Evolutionary conservation across 30 jellyfish, hydroid and myxozoan species (phyloP).

Genomic region (Hydra vulgaris): DNA sequence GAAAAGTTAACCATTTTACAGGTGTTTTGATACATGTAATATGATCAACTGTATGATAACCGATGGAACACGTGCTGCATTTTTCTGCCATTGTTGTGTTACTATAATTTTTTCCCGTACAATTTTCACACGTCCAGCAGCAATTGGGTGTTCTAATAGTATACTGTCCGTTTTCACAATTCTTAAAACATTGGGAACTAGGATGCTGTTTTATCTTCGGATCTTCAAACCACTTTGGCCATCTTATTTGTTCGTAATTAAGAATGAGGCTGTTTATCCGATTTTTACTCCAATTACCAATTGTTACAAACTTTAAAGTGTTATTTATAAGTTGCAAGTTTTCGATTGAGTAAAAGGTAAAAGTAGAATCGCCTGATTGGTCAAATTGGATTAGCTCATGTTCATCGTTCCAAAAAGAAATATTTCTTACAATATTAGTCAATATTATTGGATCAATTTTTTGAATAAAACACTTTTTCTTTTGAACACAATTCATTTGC

Average conservation of each 20-base stretch:
- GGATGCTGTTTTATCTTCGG: background rate
- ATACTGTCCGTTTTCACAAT: background rate
- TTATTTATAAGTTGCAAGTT: background rate
- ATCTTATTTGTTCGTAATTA: background rate
- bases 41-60: slow-evolving; percentile 43
- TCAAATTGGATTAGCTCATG: background rate
- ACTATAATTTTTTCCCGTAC: background rate
- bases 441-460: background rate
- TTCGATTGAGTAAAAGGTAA: background rate
- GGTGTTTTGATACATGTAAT: slow-evolving; percentile 65
- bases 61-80: slow-evolving; percentile 36
- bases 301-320: background rate
- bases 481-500: background rate
- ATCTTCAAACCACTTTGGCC: background rate
- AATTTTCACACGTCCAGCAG: background rate
- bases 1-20: slow-evolving; percentile 26
- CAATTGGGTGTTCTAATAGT: background rate
- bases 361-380: background rate
- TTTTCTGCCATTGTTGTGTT: background rate
- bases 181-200: background rate
- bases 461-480: background rate
- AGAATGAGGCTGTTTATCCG: background rate
- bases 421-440: background rate
- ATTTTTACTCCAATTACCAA: background rate
- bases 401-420: background rate